Evolutionary conservation across 92 coral and sea anemone species (phyloP).

Genomic region (Paramuricea clavata): DNA sequence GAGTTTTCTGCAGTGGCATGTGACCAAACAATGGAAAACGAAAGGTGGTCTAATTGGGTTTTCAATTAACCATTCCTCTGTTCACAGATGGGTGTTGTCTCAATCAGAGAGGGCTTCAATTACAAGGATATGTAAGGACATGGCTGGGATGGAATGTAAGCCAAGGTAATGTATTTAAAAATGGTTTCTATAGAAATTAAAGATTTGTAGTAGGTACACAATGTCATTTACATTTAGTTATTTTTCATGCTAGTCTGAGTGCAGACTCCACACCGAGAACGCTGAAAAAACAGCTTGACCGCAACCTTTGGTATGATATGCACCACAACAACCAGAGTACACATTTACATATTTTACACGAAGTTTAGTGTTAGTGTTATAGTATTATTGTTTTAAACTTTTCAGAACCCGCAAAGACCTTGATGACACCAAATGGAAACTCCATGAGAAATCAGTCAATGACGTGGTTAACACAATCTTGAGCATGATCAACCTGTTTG

Average conservation of each 20-base stretch:
- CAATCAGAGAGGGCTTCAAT: not conserved
- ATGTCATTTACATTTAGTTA: not conserved
- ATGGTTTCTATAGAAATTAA: not conserved
- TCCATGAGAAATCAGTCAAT: slow-evolving; percentile 40
- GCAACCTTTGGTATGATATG: too few species aligned
- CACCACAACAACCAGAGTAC: too few species aligned
- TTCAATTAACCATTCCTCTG: not conserved
- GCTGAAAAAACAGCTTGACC: too few species aligned
- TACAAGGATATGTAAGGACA: not conserved
- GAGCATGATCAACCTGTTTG: slow-evolving; percentile 47
- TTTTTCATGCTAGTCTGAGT: too few species aligned
- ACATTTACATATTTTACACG: too few species aligned
- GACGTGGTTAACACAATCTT: slow-evolving; percentile 33
- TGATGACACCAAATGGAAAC: slow-evolving; percentile 40
- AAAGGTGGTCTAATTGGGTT: slow-evolving; percentile 10
- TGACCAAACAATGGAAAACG: slow-evolving; percentile 12
- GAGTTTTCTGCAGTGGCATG: not conserved
- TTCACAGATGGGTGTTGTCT: slow-evolving; percentile 10
- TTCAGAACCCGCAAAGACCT: slow-evolving; percentile 46
- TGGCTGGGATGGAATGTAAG: not conserved
- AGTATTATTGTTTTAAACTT: too few species aligned
- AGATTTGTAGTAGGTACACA: not conserved
- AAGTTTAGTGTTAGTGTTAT: too few species aligned
- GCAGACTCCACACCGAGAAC: not conserved
- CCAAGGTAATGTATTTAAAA: not conserved